Evolutionary conservation across 2,888 invertebrate species (phyloP).

Genomic region (Belgica antarctica): DNA sequence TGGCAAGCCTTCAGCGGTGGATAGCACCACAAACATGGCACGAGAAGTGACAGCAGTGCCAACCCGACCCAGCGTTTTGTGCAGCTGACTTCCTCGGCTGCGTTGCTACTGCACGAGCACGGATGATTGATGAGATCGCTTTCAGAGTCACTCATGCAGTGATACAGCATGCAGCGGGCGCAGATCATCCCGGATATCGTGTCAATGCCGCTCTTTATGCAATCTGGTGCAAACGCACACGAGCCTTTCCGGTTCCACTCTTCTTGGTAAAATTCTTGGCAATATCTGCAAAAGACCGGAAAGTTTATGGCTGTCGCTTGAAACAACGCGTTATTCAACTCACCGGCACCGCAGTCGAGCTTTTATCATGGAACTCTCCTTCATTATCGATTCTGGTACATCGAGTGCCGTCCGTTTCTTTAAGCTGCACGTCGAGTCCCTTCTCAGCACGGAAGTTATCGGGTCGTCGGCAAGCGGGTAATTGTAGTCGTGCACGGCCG

Average conservation of each 20-base stretch:
- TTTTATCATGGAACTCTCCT: conserved; percentile 51
- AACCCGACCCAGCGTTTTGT: conserved; percentile 81
- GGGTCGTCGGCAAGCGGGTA: conserved; percentile 65
- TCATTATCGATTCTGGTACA: conserved; percentile 55
- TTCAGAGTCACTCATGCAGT: conserved; percentile 88
- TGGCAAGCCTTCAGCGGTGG: conserved; percentile 82
- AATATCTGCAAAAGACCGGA: conserved; percentile 66
- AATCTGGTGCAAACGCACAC: conserved; percentile 84
- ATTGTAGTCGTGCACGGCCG: conserved; percentile 76
- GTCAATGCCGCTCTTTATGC: conserved; percentile 75
- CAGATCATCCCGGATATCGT: conserved; percentile 80
- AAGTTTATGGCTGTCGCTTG: too few relatives aligned
- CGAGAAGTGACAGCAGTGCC: conserved; percentile 77
- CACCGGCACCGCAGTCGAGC: conserved; percentile 55
- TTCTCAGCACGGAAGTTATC: conserved; percentile 50
- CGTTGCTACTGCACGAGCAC: conserved; percentile 65
- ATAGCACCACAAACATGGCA: conserved; percentile 95
- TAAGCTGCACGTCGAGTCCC: conserved; percentile 61
- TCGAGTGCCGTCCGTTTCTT: conserved; percentile 65
- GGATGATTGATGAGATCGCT: conserved; percentile 83
- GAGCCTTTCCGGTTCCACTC: conserved; percentile 83
- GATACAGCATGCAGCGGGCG: conserved; percentile 86
- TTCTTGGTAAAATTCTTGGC: conserved; percentile 76
- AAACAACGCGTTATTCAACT: conserved; percentile 2
- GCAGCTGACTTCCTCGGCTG: conserved; percentile 67